Evolutionary conservation across 2,888 invertebrate species (phyloP), one percentile per base, ranked within the genome.

Genomic region (Stegana nigrithorax): DNA sequence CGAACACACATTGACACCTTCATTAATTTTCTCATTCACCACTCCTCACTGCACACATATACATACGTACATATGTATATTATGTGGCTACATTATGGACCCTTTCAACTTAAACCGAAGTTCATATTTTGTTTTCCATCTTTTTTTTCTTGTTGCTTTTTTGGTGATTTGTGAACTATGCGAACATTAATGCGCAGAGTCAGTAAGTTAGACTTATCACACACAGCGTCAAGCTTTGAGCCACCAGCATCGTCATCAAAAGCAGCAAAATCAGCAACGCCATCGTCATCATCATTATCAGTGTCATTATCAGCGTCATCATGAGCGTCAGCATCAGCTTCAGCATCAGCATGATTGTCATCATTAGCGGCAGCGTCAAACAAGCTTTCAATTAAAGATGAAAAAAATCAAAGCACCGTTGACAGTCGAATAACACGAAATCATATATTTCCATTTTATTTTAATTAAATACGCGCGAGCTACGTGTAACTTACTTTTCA

Each of bases 361-460:
- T 14, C 51, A 12, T 51, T 12, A 51, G n/a, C 27, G 4, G 7
- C 17, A 25, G 47, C 6, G 12, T 14, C 50, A 26, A 51, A 51
- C 53, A 55, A 55, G 53, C 32, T 55, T 55, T 55, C 53, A 55
- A 55, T 55, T 55, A 55, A 36, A 17, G 32, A 19, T 10, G 12
- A 55, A 19, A 12, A 19, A n/a, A 26, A 36, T 21, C 32, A 36
- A 55, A 36, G 19, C 17, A 55, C 21, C 36, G 53, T 55, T 55
- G 53, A 55, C 32, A 55, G 36, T 4, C 32, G 36, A 23, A 55
- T n/a, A n/a, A n/a, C n/a, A n/a, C n/a, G n/a, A 32, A 42, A 14
- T 42, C n/a, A 42, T n/a, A 42, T 17, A 6, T 6, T 42, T 42
- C 17, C 17, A 42, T 42, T 42, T 42, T 17, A 42, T 42, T 42